Evolutionary conservation across 2,797 vertebrate genomes (phyloP), one percentile per base, ranked within the genome.

Genomic region (Poecile montanus): DNA sequence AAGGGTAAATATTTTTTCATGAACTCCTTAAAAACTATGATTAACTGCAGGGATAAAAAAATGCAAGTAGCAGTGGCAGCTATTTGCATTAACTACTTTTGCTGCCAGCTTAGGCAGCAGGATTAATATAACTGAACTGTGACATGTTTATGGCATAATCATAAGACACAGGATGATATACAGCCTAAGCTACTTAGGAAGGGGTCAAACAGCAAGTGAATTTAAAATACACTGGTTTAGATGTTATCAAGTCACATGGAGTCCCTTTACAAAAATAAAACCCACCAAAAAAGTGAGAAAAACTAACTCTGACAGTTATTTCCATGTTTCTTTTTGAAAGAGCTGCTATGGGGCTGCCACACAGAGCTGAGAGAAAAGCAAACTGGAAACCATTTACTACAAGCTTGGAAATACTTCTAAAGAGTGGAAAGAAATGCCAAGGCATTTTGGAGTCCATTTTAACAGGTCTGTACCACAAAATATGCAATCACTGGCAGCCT

Each of bases 1-100:
- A 71, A 85, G 65, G 16, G 8, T 60, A 22, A 27, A 13, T 56
- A 1, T 68, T 79, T 81, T 85, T 73, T 50, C 32, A 44, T 22
- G 3, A 68, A 66, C 15, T 48, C 53, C 14, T 89, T 58, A 51
- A 73, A 89, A 87, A 58, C 5, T 16, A 27, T 25, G 32, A 65
- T 73, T 73, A 83, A 53, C 19, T 48, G 13, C 13, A 6, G 19
- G 21, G 8, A 1, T 3, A 50, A 30, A 40, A 47, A 44, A 26
- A 25, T 34, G 61, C 71, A 88, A 54, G 29, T 38, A 72, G 75
- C 66, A 81, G 48, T 73, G 79, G 42, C 58, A 94, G 65, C 36
- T 84, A 68, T 88, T 93, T 78, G 38, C 56, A 81, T 60, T 71
- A 85, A 83, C 50, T 81, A 34, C 72, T 91, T 92, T 38, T 78